Evolutionary conservation across 2,113 vertebrate genomes (phyloP).

Genomic region (Myocastor coypus): DNA sequence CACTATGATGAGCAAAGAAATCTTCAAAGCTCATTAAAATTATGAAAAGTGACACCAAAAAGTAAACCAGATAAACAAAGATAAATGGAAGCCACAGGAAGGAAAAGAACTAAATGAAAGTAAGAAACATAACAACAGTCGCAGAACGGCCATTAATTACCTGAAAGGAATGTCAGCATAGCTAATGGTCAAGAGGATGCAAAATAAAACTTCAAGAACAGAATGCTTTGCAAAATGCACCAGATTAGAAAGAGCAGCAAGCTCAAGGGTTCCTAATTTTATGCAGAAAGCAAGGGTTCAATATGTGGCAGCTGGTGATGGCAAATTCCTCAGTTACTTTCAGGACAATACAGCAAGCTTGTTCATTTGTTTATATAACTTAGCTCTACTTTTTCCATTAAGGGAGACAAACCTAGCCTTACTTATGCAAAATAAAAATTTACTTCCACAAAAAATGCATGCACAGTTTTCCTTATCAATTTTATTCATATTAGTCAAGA

Average conservation of each 20-base stretch:
- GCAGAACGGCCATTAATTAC: background rate
- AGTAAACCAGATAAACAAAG: background rate
- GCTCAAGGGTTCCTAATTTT: background rate
- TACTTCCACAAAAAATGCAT: background rate
- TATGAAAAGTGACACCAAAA: background rate
- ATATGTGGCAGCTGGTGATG: background rate
- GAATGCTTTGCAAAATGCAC: background rate
- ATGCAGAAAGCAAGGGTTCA: background rate
- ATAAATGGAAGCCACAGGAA: background rate
- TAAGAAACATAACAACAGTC: background rate
- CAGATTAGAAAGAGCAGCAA: background rate
- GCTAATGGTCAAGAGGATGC: background rate
- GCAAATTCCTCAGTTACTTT: background rate
- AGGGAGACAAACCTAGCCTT: background rate
- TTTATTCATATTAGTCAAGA: conserved; percentile 11
- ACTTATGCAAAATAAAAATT: background rate
- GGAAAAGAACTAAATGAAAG: background rate
- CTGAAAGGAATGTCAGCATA: background rate
- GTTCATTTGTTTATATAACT: background rate
- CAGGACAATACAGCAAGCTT: background rate
- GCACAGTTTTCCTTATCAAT: background rate
- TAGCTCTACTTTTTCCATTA: background rate
- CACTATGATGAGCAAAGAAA: background rate
- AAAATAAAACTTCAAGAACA: background rate
- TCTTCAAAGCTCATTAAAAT: background rate